Evolutionary conservation across 2,113 vertebrate genomes (phyloP).

Genomic region (Paratilapia polleni): DNA sequence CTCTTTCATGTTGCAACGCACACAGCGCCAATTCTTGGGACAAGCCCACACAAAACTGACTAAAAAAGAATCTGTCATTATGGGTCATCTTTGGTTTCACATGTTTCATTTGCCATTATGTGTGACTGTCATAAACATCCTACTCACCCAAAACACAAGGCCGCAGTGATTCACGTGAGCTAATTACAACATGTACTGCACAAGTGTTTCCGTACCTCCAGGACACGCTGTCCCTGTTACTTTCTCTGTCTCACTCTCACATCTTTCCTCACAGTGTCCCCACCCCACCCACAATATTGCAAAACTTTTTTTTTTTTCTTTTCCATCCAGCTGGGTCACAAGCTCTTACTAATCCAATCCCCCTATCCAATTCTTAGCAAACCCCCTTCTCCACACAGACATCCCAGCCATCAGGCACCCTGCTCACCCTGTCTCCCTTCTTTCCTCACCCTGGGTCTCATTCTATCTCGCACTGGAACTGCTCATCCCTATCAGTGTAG

Average conservation of each 20-base stretch:
- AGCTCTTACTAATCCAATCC: slow-evolving; percentile 56
- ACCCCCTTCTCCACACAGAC: slow-evolving; percentile 23
- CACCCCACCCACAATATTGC: not conserved
- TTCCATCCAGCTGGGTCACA: slow-evolving; percentile 49
- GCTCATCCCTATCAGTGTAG: slow-evolving; percentile 55
- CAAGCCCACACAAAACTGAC: slow-evolving; percentile 60
- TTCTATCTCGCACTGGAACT: slow-evolving; percentile 31
- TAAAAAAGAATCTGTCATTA: slow-evolving; percentile 57
- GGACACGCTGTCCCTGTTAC: slow-evolving; percentile 39
- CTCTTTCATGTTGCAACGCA: slow-evolving; percentile 58
- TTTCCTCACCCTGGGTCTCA: slow-evolving; percentile 43
- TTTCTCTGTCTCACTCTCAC: slow-evolving; percentile 7
- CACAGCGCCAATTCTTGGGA: slow-evolving; percentile 48
- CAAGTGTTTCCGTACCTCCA: slow-evolving; percentile 29
- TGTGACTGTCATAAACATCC: slow-evolving; percentile 60
- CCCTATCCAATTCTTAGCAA: slow-evolving; percentile 44
- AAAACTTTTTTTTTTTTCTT: slow-evolving; percentile 4
- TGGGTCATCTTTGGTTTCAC: slow-evolving; percentile 65
- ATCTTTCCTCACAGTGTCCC: slow-evolving; percentile 27
- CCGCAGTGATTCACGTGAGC: slow-evolving; percentile 45
- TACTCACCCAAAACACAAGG: slow-evolving; percentile 39
- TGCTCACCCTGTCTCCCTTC: slow-evolving; percentile 32
- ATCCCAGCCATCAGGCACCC: slow-evolving; percentile 34
- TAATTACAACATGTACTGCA: slow-evolving; percentile 35
- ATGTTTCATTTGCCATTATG: slow-evolving; percentile 39